phyloP scores from a whole-genome alignment of 2,113 vertebrate genomes.

The Larimichthys crocea region DNA sequence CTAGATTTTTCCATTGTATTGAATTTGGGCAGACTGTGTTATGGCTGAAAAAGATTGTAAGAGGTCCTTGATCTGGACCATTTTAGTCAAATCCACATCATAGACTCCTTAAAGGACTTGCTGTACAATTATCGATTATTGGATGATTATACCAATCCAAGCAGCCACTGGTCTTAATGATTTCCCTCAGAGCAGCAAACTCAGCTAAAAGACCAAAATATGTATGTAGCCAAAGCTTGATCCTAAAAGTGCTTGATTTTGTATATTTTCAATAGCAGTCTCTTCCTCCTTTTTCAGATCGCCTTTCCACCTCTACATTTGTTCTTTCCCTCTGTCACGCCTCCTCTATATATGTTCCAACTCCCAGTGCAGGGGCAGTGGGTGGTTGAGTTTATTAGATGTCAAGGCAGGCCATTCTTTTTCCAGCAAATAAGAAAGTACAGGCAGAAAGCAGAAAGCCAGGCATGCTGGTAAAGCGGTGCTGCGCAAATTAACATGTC shows the following conservation, averaged over 20 bases:
- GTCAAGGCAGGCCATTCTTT: conserved; percentile 27
- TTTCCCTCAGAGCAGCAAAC: too few relatives aligned
- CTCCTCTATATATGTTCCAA: conserved; percentile 6
- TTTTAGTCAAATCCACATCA: neutral
- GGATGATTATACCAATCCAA: neutral
- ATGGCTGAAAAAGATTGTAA: neutral
- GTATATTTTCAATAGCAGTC: neutral
- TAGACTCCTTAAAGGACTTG: neutral
- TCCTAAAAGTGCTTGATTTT: neutral
- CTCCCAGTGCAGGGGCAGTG: conserved; percentile 8
- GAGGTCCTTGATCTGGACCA: neutral
- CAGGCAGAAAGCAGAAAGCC: neutral
- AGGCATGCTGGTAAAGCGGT: conserved; percentile 7
- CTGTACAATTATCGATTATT: too few relatives aligned
- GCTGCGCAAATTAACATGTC: conserved; percentile 6
- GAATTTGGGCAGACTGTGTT: neutral
- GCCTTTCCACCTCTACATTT: conserved; percentile 20
- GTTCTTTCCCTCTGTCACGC: conserved; percentile 4
- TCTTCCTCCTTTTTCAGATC: neutral
- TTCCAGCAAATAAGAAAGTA: conserved; percentile 1
- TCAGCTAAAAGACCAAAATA: neutral
- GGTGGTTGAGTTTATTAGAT: conserved; percentile 27
- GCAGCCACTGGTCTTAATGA: neutral
- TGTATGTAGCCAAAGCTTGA: neutral
- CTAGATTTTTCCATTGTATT: neutral